Evolutionary conservation across 2,113 vertebrate species (phyloP).

Genomic region (Coptodon rendalli): DNA sequence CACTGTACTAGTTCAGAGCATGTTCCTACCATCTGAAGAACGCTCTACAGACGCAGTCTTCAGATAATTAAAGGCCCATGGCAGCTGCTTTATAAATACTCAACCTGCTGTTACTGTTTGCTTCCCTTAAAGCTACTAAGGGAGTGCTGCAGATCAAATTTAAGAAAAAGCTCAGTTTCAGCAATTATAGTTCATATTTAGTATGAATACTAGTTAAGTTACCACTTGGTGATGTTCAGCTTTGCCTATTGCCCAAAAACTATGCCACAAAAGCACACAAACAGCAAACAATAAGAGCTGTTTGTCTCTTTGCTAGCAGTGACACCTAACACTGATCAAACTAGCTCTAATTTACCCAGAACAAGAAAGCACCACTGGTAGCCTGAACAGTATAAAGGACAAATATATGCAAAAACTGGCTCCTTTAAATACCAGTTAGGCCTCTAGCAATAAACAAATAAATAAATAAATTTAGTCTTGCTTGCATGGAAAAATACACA

Average conservation of each 20-base stretch:
- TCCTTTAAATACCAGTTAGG: not conserved
- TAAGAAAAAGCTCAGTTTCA: not conserved
- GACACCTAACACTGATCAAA: not conserved
- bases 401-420: not conserved
- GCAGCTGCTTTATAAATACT: not conserved
- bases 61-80: not conserved
- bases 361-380: not conserved
- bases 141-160: not conserved
- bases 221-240: not conserved
- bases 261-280: not conserved
- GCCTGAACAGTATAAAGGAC: not conserved
- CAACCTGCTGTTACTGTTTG: not conserved
- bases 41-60: not conserved
- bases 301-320: not conserved
- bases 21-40: not conserved
- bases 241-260: not conserved
- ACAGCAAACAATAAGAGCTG: not conserved
- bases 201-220: not conserved
- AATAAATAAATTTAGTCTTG: not conserved
- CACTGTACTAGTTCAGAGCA: not conserved
- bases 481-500: not conserved
- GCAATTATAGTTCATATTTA: not conserved
- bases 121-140: not conserved
- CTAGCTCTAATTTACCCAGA: not conserved
- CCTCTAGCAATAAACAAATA: not conserved